Evolutionary conservation across 2,113 vertebrate genomes (phyloP).

Genomic region (Oryzias melastigma): DNA sequence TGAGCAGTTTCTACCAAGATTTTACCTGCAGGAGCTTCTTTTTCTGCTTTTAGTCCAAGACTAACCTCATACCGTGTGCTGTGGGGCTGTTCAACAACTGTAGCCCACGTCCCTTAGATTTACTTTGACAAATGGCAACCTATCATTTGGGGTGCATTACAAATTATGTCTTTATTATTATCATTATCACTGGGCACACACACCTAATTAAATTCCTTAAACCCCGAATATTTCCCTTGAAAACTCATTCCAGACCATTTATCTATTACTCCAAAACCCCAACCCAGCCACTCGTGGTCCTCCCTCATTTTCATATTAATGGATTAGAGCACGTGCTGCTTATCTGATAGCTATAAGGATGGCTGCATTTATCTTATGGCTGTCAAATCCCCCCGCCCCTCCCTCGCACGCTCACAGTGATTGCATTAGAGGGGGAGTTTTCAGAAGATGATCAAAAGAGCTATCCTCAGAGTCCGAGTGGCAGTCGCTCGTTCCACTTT

Average conservation of each 20-base stretch:
- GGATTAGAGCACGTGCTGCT: conserved; percentile 66
- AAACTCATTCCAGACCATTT: conserved; percentile 47
- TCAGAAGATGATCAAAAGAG: conserved; percentile 74
- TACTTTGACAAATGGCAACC: conserved; percentile 13
- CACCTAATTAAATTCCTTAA: conserved; percentile 49
- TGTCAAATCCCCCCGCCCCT: conserved; percentile 66
- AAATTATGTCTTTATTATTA: conserved; percentile 26
- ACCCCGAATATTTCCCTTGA: conserved; percentile 36
- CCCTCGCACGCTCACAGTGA: conserved; percentile 54
- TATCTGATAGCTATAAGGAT: conserved; percentile 73
- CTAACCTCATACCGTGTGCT: conserved; percentile 2
- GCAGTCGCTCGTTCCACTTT: conserved; percentile 68
- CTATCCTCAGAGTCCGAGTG: conserved; percentile 68
- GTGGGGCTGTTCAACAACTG: neutral
- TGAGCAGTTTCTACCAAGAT: no score
- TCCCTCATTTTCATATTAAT: conserved; percentile 75
- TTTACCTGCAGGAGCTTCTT: no score
- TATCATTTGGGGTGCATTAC: conserved; percentile 23
- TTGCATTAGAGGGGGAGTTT: conserved; percentile 62
- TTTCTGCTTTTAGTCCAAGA: neutral
- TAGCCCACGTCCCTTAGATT: conserved; percentile 16
- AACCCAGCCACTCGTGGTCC: conserved; percentile 39
- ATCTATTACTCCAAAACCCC: conserved; percentile 46
- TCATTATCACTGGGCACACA: conserved; percentile 12
- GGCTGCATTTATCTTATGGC: conserved; percentile 73